Conservation (phyloP, 2,113 vertebrate species). For the Nettapus auritus region DNA sequence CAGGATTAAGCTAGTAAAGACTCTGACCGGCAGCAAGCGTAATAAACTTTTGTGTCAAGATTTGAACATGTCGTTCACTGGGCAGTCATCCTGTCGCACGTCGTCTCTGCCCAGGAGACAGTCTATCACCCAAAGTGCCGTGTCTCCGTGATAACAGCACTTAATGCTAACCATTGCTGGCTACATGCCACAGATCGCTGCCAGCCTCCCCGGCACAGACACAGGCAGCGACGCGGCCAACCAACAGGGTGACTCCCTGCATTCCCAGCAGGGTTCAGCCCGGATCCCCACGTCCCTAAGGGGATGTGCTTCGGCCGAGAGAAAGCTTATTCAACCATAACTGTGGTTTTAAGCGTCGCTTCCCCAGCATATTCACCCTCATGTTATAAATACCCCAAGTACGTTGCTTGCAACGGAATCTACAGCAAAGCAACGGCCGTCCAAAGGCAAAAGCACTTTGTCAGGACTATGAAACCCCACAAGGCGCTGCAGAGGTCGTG, state of each 20-base stretch:
- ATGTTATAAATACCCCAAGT: not conserved
- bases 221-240: not conserved
- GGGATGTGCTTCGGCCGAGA: not conserved
- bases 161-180: not conserved
- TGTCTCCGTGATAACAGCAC: not conserved
- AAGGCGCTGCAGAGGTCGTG: not conserved
- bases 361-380: not conserved
- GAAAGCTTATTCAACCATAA: not conserved
- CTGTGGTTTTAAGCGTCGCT: not conserved
- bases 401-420: not conserved
- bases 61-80: not conserved
- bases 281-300: not conserved
- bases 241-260: not conserved
- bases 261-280: not conserved
- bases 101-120: not conserved
- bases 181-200: not conserved
- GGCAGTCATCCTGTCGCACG: not conserved
- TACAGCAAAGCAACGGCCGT: not conserved
- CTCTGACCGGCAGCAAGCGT: not conserved
- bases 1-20: not conserved
- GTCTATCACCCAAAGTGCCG: not conserved
- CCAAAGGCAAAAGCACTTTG: not conserved
- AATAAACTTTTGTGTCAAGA: not conserved
- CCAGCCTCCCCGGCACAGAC: not conserved
- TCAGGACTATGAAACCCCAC: not conserved